These are phyloP conservation scores for Diadumene lineata DNA, from an alignment of 92 coral and sea anemone genomes.

Conservation along the genomic window DNA sequence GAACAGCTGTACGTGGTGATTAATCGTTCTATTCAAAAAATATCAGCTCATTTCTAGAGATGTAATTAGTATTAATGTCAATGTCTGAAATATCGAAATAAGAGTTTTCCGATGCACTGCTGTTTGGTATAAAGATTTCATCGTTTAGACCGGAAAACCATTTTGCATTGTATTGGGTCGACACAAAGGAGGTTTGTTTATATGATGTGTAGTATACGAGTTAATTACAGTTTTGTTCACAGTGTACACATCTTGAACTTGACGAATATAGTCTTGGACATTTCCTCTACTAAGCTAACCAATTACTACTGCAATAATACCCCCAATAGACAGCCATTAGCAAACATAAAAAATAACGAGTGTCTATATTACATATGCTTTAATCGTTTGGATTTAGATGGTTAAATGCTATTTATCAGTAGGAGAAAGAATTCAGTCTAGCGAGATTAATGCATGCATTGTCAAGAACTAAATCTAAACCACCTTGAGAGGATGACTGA, in stretches of 20 bases:
- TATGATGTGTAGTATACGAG: background rate
- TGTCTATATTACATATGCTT: too few species aligned
- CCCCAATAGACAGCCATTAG: too few species aligned
- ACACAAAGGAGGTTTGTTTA: conserved; percentile 5
- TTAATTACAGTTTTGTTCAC: background rate
- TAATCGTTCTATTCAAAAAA: background rate
- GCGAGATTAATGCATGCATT: too few species aligned
- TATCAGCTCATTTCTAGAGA: background rate
- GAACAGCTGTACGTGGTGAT: background rate
- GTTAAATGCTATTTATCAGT: too few species aligned
- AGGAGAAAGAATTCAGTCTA: too few species aligned
- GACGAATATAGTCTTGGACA: too few species aligned
- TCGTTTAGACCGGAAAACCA: background rate
- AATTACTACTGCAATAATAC: too few species aligned
- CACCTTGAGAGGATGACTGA: too few species aligned
- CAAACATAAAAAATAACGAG: too few species aligned
- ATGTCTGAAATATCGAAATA: background rate
- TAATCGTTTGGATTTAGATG: too few species aligned
- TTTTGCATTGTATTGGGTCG: background rate
- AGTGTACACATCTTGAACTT: background rate
- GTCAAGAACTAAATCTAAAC: too few species aligned
- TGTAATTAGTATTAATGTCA: background rate
- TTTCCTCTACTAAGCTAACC: too few species aligned
- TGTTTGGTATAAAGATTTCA: background rate
- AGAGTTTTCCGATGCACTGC: background rate